Percentiles rank a stretch among this genome's conserved stretches.
These are phyloP conservation scores for Meleagris gallopavo DNA, from an alignment of 2,113 vertebrate genomes.

Conservation along the genomic window DNA sequence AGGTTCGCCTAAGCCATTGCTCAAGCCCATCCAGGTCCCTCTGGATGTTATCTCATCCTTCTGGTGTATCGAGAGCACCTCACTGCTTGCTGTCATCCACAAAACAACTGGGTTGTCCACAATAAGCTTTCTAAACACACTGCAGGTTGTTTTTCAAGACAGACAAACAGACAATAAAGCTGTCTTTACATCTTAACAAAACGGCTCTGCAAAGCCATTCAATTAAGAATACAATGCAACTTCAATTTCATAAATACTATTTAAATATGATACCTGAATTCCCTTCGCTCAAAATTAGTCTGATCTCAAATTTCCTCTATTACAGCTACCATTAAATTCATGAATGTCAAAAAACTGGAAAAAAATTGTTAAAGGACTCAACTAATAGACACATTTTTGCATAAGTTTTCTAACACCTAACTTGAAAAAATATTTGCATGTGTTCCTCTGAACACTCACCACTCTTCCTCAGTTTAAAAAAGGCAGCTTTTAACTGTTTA, in stretches of 20 bases:
- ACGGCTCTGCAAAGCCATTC: background rate
- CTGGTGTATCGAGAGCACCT: too few relatives aligned
- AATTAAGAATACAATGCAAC: background rate
- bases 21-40: too few relatives aligned
- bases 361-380: background rate
- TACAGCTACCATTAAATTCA: background rate
- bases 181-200: background rate
- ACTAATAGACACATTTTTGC: background rate
- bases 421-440: background rate
- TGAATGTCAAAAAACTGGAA: background rate
- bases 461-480: background rate
- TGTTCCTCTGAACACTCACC: background rate
- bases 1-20: too few relatives aligned
- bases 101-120: background rate
- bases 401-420: background rate
- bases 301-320: background rate
- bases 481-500: background rate
- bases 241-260: background rate
- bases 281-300: background rate
- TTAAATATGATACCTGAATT: background rate
- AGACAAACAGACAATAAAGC: background rate
- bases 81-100: too few relatives aligned
- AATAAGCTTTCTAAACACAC: background rate
- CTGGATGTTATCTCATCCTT: too few relatives aligned
- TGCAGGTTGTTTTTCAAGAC: background rate